phyloP scores from a whole-genome alignment of 37 sponge, comb jelly and placozoan species.

The Crambe crambe region DNA sequence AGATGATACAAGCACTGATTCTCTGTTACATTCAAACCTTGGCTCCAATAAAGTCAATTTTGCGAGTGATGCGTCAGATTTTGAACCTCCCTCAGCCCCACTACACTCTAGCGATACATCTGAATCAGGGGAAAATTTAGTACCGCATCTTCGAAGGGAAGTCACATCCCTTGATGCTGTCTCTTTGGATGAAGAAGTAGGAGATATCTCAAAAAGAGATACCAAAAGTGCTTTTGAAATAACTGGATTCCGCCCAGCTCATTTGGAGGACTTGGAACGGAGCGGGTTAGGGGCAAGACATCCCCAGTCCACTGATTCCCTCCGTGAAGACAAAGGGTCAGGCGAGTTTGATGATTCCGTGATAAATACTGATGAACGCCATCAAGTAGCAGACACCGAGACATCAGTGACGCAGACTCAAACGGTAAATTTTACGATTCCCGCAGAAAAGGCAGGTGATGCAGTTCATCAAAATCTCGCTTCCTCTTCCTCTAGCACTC shows the following conservation, averaged over 20 bases:
- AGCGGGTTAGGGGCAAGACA: neutral
- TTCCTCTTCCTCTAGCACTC: neutral
- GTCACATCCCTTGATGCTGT: constrained; percentile 17
- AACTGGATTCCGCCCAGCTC: constrained; percentile 20
- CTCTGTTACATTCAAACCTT: neutral
- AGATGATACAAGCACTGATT: neutral
- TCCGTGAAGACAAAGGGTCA: neutral
- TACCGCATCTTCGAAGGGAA: neutral
- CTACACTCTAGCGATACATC: neutral
- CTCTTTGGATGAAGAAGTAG: constrained; percentile 14
- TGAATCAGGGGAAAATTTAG: neutral
- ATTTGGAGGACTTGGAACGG: constrained; percentile 1
- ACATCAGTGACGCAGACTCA: neutral
- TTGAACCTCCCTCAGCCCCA: neutral
- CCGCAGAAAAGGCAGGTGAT: neutral
- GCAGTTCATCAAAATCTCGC: neutral
- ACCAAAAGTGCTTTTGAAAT: constrained; percentile 56
- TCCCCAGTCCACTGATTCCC: constrained; percentile 11
- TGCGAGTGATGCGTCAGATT: neutral
- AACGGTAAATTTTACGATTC: neutral
- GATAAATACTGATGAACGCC: neutral
- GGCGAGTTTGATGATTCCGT: neutral
- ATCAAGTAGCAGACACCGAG: neutral
- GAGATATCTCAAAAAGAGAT: constrained; percentile 3
- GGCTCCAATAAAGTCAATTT: neutral